phyloP scores from a whole-genome alignment of 2,797 vertebrate species.

The Macropus fuliginosus region DNA sequence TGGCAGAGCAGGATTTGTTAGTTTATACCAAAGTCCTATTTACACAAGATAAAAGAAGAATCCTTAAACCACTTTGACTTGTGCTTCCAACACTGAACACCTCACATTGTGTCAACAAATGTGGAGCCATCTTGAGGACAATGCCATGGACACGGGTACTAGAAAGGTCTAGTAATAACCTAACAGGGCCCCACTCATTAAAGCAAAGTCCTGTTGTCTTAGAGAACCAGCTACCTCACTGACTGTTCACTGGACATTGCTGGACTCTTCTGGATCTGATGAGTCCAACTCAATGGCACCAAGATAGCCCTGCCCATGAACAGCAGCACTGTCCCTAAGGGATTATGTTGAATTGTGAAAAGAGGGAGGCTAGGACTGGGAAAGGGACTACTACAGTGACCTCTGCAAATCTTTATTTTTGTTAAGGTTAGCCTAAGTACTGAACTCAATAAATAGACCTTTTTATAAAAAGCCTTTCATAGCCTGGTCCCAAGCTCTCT shows the following conservation, averaged over 20 bases:
- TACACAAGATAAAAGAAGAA: neutral
- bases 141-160: neutral
- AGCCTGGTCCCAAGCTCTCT: neutral
- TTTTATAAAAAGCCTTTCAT: neutral
- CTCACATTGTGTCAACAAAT: neutral
- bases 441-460: neutral
- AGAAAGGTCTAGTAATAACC: neutral
- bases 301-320: neutral
- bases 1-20: neutral
- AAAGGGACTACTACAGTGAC: neutral
- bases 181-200: neutral
- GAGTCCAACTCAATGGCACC: neutral
- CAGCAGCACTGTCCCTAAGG: neutral
- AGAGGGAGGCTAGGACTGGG: neutral
- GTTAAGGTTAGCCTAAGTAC: neutral
- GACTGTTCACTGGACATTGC: neutral
- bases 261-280: neutral
- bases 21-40: neutral
- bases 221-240: neutral
- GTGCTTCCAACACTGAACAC: neutral
- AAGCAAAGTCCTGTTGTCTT: neutral
- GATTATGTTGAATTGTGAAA: neutral
- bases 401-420: neutral
- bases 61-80: neutral
- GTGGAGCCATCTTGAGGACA: neutral